These are phyloP conservation scores for Colletes collaris DNA, from an alignment of 2,888 invertebrate species.

Conservation along the genomic window DNA sequence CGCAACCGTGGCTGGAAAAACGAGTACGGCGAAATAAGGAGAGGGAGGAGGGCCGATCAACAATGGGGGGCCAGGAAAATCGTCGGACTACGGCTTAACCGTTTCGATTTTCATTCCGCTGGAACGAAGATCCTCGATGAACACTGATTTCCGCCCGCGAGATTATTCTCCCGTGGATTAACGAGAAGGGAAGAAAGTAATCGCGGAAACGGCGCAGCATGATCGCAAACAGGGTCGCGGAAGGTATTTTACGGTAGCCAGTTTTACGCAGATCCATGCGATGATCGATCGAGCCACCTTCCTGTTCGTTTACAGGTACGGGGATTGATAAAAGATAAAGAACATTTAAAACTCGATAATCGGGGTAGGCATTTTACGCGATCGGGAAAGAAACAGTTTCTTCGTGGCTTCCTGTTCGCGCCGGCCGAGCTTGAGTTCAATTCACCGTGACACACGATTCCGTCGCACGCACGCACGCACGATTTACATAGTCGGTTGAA, in stretches of 20 bases:
- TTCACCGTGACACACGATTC: slow-evolving; percentile 55
- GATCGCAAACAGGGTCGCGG: too few species aligned
- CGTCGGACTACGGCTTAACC: slow-evolving; percentile 50
- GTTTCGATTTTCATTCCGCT: slow-evolving; percentile 49
- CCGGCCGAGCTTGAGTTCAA: slow-evolving; percentile 34
- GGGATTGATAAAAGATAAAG: too few species aligned
- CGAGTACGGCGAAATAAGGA: slow-evolving; percentile 40
- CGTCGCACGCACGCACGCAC: slow-evolving; percentile 26
- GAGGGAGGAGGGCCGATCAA: slow-evolving; percentile 13
- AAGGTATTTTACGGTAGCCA: too few species aligned
- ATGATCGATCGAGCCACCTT: too few species aligned
- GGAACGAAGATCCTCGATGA: slow-evolving; percentile 20
- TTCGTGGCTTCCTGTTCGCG: slow-evolving; percentile 27
- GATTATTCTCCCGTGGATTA: too few species aligned
- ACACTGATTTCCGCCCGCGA: too few species aligned
- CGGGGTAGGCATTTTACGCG: too few species aligned
- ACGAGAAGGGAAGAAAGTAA: too few species aligned
- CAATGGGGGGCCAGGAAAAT: slow-evolving; percentile 48
- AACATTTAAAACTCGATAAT: too few species aligned
- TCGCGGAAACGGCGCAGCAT: too few species aligned
- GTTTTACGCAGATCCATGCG: too few species aligned
- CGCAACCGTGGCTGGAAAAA: slow-evolving; percentile 32
- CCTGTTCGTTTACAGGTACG: too few species aligned
- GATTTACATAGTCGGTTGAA: slow-evolving; percentile 29
- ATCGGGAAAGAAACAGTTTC: neutral